Conservation (phyloP, 1,140 invertebrate genomes). For the Sitophilus oryzae region DNA sequence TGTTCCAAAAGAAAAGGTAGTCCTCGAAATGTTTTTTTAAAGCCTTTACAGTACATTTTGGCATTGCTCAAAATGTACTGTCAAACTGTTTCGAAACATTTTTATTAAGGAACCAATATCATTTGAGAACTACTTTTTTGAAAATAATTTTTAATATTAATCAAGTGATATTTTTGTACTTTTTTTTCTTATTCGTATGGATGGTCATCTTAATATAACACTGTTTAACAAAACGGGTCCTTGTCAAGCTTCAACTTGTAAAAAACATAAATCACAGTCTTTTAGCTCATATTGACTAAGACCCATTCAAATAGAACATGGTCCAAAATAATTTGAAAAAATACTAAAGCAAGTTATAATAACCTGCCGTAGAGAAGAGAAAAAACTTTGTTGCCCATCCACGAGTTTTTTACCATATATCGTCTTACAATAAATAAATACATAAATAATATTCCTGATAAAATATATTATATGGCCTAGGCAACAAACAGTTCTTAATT, state of each 20-base stretch:
- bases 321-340: neutral
- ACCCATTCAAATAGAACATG: neutral
- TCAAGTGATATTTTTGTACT: conserved; percentile 11
- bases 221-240: neutral
- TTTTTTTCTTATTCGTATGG: conserved; percentile 6
- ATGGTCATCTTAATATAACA: conserved; percentile 2
- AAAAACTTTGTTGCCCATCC: neutral
- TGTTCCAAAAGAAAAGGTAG: too few species aligned
- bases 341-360: too few species aligned
- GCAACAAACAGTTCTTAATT: conserved; percentile 1
- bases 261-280: conserved; percentile 2
- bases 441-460: neutral
- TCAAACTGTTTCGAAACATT: too few species aligned
- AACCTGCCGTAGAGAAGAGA: neutral
- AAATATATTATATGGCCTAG: neutral
- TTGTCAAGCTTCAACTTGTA: neutral
- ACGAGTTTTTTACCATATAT: neutral
- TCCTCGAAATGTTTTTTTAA: too few species aligned
- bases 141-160: neutral
- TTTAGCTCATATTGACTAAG: neutral
- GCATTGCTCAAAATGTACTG: too few species aligned
- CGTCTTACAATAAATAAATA: neutral
- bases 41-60: too few species aligned
- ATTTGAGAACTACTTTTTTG: neutral
- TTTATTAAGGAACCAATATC: neutral